Conservation (phyloP, 2,888 invertebrate genomes). For the Sipha maydis region DNA sequence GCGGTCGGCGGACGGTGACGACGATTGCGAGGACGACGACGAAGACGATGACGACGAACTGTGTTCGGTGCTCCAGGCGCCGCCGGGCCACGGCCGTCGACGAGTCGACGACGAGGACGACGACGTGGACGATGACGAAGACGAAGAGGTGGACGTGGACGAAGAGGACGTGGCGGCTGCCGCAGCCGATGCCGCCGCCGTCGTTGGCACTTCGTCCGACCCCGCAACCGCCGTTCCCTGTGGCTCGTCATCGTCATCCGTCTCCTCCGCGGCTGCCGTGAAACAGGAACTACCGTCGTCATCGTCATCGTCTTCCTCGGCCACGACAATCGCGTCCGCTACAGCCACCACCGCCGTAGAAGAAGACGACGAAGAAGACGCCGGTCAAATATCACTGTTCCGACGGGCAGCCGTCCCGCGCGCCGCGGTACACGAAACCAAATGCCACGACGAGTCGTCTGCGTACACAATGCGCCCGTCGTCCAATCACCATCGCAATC, state of each 20-base stretch:
- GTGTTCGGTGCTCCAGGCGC: conserved; percentile 22
- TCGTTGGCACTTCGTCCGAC: not conserved
- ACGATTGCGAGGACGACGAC: conserved; percentile 7
- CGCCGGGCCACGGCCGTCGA: not conserved
- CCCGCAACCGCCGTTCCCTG: conserved; percentile 76
- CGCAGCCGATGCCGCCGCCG: conserved; percentile 66
- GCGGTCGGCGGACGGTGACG: not conserved
- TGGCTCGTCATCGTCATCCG: conserved; percentile 68
- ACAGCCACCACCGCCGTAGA: conserved; percentile 64
- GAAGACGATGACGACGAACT: conserved; percentile 44
- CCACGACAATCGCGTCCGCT: not conserved
- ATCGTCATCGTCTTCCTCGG: not conserved
- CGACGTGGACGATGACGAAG: conserved; percentile 33
- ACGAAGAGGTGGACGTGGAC: conserved; percentile 63
- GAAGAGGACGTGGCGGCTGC: conserved; percentile 69
- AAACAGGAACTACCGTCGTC: conserved; percentile 63
- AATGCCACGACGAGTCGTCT: conserved; percentile 67
- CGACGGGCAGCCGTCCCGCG: conserved; percentile 69
- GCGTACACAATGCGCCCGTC: conserved; percentile 82
- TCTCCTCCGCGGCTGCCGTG: conserved; percentile 40
- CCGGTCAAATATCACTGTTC: conserved; percentile 78
- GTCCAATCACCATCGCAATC: conserved; percentile 67
- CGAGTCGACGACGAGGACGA: conserved; percentile 3
- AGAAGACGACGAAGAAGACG: conserved; percentile 66
- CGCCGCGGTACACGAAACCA: conserved; percentile 65